These are phyloP conservation scores for Anadara kagoshimensis DNA, from an alignment of 1,140 invertebrate species.

Conservation along the genomic window DNA sequence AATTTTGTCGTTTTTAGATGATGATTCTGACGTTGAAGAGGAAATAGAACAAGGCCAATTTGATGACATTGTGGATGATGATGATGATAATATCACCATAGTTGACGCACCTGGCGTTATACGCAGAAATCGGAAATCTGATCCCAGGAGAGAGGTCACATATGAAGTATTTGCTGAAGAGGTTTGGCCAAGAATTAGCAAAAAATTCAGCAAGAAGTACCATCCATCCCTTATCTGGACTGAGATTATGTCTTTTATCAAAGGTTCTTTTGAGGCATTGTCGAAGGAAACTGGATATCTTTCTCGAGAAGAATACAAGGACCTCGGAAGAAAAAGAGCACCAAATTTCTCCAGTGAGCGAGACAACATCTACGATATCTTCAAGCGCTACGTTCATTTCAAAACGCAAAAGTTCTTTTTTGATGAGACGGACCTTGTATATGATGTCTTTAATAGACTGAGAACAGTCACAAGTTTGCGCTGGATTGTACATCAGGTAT, in stretches of 20 bases:
- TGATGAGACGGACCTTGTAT: slow-evolving; percentile 64
- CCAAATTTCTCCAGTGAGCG: slow-evolving; percentile 63
- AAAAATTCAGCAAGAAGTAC: slow-evolving; percentile 48
- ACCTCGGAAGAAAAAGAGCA: slow-evolving; percentile 61
- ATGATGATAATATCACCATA: slow-evolving; percentile 3
- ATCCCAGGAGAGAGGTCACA: slow-evolving; percentile 59
- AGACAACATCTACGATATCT: slow-evolving; percentile 54
- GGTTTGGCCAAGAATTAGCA: slow-evolving; percentile 61
- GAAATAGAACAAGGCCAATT: slow-evolving; percentile 25
- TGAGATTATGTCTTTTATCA: slow-evolving; percentile 67
- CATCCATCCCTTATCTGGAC: slow-evolving; percentile 66
- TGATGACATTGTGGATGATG: slow-evolving; percentile 27
- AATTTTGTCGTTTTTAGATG: slow-evolving; percentile 47
- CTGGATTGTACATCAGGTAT: slow-evolving; percentile 66
- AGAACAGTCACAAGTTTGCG: slow-evolving; percentile 35
- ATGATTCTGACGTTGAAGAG: slow-evolving; percentile 40
- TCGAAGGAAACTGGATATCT: slow-evolving; percentile 48
- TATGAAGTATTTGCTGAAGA: slow-evolving; percentile 64
- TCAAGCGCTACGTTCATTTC: slow-evolving; percentile 47
- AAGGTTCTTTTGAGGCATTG: slow-evolving; percentile 63
- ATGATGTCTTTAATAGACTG: slow-evolving; percentile 36
- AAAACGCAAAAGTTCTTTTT: slow-evolving; percentile 56
- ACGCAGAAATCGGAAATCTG: slow-evolving; percentile 16
- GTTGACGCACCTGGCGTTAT: neutral
- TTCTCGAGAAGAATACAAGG: slow-evolving; percentile 49